Evolutionary conservation across 2,113 vertebrate species (phyloP), one percentile per base, ranked within the genome.

Genomic region (Gnathonemus echidnorhynchus): DNA sequence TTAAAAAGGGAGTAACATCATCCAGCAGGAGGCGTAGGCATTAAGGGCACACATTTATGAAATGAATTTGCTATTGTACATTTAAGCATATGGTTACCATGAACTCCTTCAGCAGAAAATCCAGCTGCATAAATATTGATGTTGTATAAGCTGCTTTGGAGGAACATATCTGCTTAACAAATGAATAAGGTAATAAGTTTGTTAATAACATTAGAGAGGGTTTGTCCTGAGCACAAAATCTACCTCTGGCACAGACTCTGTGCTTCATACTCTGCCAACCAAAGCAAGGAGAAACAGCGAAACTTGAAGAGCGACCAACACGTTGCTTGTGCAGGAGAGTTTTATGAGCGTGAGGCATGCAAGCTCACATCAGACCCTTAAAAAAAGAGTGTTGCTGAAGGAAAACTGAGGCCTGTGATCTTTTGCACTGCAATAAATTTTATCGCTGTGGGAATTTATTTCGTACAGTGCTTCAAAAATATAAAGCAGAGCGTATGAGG

Each of bases 201-300:
- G 45, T 86, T 86, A 53, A 52, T 53, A 87, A 50, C 83, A 86
- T 86, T 86, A n/a, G 45, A 49, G 46, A 86, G 21, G 83, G 46
- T 86, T 86, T 48, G 46, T 86, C 42, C 83, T 49, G 83, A 86
- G 83, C 42, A 49, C 46, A 49, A 49, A 86, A 86, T 86, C 21
- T 86, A 86, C 83, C 83, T 86, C 45, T 86, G 83, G 83, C 83
- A 86, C 83, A 49, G 10, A 13, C 15, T 53, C 11, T 31, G n/a
- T 31, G 49, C 49, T 50, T 52, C n/a, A 52, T 31, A 35, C 86
- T 52, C 49, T 52, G 86, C 49, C 86, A 87, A 87, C 48, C 49
- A 87, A 31, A 87, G 86, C 86, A 87, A 35, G 27, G 49, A 31
- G 49, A 87, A 87, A 87, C 86, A 35, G 49, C 3, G 49, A 87